Conservation (phyloP, 2,888 invertebrate species). For the Eupithecia abbreviata region DNA sequence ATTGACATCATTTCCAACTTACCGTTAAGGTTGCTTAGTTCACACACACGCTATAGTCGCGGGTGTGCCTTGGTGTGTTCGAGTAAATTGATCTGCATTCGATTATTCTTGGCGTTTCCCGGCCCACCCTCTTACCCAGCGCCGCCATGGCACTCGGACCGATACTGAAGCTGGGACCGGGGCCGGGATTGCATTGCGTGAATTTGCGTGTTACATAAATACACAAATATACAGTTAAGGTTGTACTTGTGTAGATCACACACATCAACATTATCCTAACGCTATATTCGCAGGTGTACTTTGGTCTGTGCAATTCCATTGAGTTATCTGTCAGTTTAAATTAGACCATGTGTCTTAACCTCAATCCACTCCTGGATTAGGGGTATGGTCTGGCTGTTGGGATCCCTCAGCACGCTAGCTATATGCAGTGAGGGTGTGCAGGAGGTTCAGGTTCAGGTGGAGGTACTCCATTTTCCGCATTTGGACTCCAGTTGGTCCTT, state of each 20-base stretch:
- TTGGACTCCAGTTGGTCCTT: no score
- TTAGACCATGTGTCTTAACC: background rate
- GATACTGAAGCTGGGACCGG: no score
- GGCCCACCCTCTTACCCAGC: no score
- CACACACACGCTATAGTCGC: background rate
- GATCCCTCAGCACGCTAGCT: background rate
- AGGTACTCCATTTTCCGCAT: no score
- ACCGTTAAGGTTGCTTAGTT: background rate
- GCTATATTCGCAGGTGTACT: no score
- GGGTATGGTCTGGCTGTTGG: background rate
- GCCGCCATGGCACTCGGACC: no score
- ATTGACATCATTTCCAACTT: background rate
- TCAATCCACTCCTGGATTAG: background rate
- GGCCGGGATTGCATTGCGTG: no score
- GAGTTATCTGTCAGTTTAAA: background rate
- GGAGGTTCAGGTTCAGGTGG: no score
- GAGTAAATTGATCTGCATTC: background rate
- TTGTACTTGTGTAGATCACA: no score
- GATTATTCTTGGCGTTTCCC: background rate
- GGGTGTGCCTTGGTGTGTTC: background rate
- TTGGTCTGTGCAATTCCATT: background rate
- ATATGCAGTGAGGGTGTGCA: background rate
- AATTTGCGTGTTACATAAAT: no score
- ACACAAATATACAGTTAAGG: no score
- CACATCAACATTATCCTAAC: no score